These are phyloP conservation scores for Anarhynchus alexandrinus DNA, from an alignment of 2,113 vertebrate genomes.

Conservation along the genomic window DNA sequence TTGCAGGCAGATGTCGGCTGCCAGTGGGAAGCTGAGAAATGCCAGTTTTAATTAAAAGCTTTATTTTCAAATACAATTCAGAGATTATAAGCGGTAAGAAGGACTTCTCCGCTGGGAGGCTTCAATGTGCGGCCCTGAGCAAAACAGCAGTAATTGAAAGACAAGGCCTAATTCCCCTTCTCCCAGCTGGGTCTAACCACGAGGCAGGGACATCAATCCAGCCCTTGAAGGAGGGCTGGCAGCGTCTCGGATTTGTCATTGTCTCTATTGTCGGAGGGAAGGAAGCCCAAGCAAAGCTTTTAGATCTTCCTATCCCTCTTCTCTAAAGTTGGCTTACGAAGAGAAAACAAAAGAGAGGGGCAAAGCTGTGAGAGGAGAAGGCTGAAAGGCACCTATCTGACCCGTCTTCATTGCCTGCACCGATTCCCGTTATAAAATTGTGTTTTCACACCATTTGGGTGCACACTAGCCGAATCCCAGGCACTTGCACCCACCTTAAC, in stretches of 20 bases:
- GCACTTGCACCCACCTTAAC: background rate
- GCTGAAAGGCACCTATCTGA: background rate
- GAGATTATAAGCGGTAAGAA: slow-evolving; percentile 44
- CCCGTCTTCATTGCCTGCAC: background rate
- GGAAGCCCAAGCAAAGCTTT: slow-evolving; percentile 8
- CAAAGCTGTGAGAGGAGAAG: background rate
- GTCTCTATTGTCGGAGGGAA: slow-evolving; percentile 4
- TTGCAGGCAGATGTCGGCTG: slow-evolving; percentile 56
- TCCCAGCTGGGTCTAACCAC: slow-evolving; percentile 56
- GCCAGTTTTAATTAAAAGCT: slow-evolving; percentile 71
- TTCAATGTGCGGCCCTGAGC: slow-evolving; percentile 48
- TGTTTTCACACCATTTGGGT: accelerated
- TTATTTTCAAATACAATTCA: slow-evolving; percentile 64
- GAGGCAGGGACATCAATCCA: slow-evolving; percentile 58
- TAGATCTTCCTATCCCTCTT: background rate
- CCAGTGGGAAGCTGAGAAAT: slow-evolving; percentile 65
- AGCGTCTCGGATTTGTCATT: background rate
- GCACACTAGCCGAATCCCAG: accelerated
- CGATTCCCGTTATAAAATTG: background rate
- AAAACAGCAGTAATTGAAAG: slow-evolving; percentile 66
- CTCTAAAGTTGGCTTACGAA: background rate
- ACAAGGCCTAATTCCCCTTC: slow-evolving; percentile 59
- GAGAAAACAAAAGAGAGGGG: background rate
- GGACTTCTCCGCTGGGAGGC: slow-evolving; percentile 56
- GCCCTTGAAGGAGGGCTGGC: slow-evolving; percentile 52